phyloP scores from a whole-genome alignment of 2,113 vertebrate species.

The Chaetura pelagica region DNA sequence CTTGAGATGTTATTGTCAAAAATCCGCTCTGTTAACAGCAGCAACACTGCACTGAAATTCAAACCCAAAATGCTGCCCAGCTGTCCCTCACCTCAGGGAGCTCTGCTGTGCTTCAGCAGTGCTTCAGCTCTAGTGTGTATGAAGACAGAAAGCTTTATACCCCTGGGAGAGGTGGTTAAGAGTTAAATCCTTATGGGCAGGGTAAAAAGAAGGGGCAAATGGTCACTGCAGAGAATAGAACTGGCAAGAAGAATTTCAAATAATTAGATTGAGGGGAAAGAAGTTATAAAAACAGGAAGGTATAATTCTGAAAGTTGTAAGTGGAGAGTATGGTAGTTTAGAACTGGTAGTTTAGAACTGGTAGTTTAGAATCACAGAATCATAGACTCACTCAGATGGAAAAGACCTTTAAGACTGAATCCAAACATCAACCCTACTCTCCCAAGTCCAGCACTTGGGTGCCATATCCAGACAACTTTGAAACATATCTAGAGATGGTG shows the following conservation, averaged over 20 bases:
- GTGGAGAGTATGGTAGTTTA: neutral
- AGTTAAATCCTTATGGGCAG: neutral
- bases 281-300: neutral
- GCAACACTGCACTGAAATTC: neutral
- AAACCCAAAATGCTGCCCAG: rapidly evolving
- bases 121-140: neutral
- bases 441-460: no score
- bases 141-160: neutral
- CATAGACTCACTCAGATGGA: no score
- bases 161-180: neutral
- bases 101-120: neutral
- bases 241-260: neutral
- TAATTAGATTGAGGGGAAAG: neutral
- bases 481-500: no score
- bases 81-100: neutral
- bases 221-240: neutral
- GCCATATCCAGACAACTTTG: no score
- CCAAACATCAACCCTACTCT: no score
- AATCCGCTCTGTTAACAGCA: neutral
- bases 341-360: no score
- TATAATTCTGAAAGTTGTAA: neutral
- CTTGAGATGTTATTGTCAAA: neutral
- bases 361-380: no score
- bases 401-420: no score
- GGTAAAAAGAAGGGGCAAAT: neutral